phyloP scores from a whole-genome alignment of 2,888 invertebrate species.

The Patella depressa region DNA sequence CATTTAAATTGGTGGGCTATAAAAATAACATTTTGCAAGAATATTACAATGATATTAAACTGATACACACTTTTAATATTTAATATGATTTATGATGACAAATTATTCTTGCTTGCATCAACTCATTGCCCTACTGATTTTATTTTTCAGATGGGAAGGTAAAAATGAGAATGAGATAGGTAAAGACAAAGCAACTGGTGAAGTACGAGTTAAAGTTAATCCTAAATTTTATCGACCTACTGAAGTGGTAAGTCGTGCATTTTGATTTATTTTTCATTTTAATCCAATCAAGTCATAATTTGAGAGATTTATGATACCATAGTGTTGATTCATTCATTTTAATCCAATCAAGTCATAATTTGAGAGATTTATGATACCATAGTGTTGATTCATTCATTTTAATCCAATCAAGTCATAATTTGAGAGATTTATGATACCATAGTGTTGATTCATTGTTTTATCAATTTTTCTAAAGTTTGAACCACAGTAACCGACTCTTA shows the following conservation, averaged over 20 bases:
- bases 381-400: background rate
- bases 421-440: too few species aligned
- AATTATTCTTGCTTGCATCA: background rate
- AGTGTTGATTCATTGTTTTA: too few species aligned
- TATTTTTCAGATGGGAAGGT: conserved; percentile 83
- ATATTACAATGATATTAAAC: too few species aligned
- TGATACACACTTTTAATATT: too few species aligned
- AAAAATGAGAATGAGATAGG: conserved; percentile 86
- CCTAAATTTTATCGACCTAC: conserved; percentile 96
- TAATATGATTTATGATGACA: background rate
- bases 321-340: background rate
- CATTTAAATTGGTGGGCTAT: too few species aligned
- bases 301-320: too few species aligned
- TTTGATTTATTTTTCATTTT: background rate
- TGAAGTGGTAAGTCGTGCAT: conserved; percentile 81
- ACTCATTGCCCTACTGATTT: too few species aligned
- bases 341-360: background rate
- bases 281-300: background rate
- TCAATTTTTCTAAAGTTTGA: too few species aligned
- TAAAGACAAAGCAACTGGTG: conserved; percentile 80
- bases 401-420: background rate
- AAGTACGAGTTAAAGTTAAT: conserved; percentile 88
- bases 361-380: too few species aligned
- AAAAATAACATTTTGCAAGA: too few species aligned
- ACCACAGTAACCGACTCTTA: too few species aligned